Evolutionary conservation across 2,113 vertebrate genomes (phyloP).

Genomic region (Gracilinanus agilis): DNA sequence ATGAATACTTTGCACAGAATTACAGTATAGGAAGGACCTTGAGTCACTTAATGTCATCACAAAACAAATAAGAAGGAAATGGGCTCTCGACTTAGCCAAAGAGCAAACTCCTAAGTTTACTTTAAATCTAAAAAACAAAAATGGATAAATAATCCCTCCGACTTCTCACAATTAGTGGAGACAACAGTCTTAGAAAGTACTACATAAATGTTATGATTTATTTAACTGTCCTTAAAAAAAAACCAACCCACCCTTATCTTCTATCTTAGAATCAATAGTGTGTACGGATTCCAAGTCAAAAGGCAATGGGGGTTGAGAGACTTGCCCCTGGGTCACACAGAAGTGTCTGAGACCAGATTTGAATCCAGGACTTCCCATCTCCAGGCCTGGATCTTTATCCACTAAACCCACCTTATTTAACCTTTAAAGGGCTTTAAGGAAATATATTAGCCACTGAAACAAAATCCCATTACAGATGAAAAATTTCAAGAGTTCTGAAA

Average conservation of each 20-base stretch:
- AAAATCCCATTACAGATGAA: background rate
- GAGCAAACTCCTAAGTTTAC: constrained; percentile 10
- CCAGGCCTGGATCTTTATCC: too few species aligned
- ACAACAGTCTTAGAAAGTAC: background rate
- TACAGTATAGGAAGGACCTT: background rate
- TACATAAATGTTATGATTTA: background rate
- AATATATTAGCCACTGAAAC: constrained; percentile 21
- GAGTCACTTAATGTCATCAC: background rate
- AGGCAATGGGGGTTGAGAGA: too few species aligned
- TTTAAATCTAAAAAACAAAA: background rate
- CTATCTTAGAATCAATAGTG: too few species aligned
- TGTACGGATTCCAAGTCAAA: too few species aligned
- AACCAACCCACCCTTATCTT: too few species aligned
- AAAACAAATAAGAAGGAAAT: background rate
- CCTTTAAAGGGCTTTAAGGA: constrained; percentile 29
- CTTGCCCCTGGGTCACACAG: too few species aligned
- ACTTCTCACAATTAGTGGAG: constrained; percentile 5
- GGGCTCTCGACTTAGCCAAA: background rate
- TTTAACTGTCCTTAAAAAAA: background rate
- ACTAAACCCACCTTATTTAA: background rate
- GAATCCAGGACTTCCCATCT: too few species aligned
- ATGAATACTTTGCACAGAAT: background rate
- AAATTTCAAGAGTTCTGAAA: constrained; percentile 38
- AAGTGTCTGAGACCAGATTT: too few species aligned
- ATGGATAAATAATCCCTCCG: background rate